Evolutionary conservation across 2,113 vertebrate genomes (phyloP), one percentile per base, ranked within the genome.

Genomic region (Tympanuchus pallidicinctus): DNA sequence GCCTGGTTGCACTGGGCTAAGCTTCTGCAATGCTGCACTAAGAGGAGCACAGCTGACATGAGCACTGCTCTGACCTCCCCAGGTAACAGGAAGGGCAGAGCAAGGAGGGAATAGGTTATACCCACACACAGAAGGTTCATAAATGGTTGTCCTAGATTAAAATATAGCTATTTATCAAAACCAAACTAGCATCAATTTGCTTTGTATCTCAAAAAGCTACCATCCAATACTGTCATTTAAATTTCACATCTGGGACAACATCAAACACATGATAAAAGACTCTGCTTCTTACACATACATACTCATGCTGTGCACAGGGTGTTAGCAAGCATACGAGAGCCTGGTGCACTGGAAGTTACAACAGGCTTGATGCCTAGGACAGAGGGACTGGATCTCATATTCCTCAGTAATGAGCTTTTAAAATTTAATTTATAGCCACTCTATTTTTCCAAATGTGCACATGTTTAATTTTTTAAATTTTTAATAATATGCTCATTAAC

Each of bases 401-500:
- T 89, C 27, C 38, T 10, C 14, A 69, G 30, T 82, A 90, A 69
- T 24, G 19, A 86, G 42, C 67, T 85, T 93, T 94, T 93, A 76
- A 69, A 92, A 20, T 43, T 79, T 86, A 92, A 92, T 86, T 95
- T 76, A 74, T 43, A 89, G 27, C n/a, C 54, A 56, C 74, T 83
- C 16, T 63, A 30, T 83, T 93, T 88, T 93, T 61, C 36, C 24
- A 65, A 69, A 82, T 63, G 59, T 11, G 59, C 61, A 40, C 21
- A 50, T 70, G 88, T 88, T 94, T 87, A 88, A 60, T 90, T 95
- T 69, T 80, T 17, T 45, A 3, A 75, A 61, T 83, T 90, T 92
- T 88, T 78, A 59, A 94, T 81, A 87, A 84, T 66, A 50, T 34
- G 5, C n/a, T 93, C 22, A 93, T 88, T 96, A 94, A 79, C 9